Conservation (phyloP, 1,140 invertebrate species). For the Diuraphis noxia region DNA sequence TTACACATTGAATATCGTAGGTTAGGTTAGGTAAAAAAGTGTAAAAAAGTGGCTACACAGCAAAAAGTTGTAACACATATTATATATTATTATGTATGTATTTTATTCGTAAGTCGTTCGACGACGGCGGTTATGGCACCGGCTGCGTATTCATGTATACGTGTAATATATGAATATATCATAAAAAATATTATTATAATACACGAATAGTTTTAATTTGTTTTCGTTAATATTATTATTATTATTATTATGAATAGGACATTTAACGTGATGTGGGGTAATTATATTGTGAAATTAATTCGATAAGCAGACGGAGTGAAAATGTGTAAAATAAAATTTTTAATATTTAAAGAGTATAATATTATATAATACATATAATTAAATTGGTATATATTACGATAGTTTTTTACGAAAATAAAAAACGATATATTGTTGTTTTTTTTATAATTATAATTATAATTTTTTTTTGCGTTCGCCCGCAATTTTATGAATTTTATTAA, state of each 20-base stretch:
- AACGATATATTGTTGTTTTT: background rate
- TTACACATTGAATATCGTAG: background rate
- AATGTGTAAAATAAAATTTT: conserved; percentile 26
- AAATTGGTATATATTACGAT: background rate
- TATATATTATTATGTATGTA: background rate
- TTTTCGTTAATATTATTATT: conserved; percentile 24
- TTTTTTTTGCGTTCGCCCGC: conserved; percentile 5
- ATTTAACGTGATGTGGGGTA: conserved; percentile 36
- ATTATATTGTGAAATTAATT: conserved; percentile 39
- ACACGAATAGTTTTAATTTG: conserved; percentile 28
- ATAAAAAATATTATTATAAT: background rate
- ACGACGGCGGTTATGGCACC: background rate
- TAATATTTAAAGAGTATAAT: conserved; percentile 18
- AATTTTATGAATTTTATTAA: conserved; percentile 2
- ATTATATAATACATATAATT: background rate
- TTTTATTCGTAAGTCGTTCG: background rate
- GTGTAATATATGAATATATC: conserved; percentile 19
- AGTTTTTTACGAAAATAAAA: conserved; percentile 28
- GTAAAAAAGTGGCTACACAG: background rate
- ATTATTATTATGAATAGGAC: conserved; percentile 19
- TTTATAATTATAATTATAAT: conserved; percentile 19
- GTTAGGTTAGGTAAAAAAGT: no score
- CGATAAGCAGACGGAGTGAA: conserved; percentile 10
- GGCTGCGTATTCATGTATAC: background rate
- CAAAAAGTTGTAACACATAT: background rate